A percentile compares a stretch with the other conserved stretches of the same genome.
phyloP scores from a whole-genome alignment of 2,888 invertebrate species.

The Rotaria socialis region DNA sequence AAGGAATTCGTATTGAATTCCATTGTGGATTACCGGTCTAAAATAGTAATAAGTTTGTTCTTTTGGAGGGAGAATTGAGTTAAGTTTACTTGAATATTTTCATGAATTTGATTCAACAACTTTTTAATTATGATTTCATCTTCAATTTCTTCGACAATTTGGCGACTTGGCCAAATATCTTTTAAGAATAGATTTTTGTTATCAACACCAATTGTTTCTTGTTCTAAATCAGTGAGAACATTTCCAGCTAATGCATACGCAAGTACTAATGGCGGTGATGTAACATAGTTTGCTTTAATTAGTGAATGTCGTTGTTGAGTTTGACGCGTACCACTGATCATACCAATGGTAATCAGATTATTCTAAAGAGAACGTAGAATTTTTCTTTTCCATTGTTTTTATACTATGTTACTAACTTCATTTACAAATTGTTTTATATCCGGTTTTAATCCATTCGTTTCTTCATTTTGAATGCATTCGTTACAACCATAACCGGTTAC shows the following conservation, averaged over 20 bases:
- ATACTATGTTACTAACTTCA: constrained; percentile 9
- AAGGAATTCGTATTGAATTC: constrained; percentile 75
- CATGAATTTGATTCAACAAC: constrained; percentile 90
- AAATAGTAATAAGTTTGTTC: not conserved
- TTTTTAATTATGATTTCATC: constrained; percentile 82
- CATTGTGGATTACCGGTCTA: constrained; percentile 78
- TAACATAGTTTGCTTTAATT: constrained; percentile 91
- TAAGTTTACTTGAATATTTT: constrained; percentile 65
- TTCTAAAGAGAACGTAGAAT: constrained; percentile 65
- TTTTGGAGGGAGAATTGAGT: not conserved
- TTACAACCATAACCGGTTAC: constrained; percentile 98
- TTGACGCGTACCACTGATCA: constrained; percentile 85
- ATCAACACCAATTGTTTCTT: constrained; percentile 74
- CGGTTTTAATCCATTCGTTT: constrained; percentile 73
- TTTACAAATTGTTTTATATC: not conserved
- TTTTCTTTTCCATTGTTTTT: not conserved
- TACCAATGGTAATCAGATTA: constrained; percentile 87
- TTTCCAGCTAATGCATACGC: constrained; percentile 94
- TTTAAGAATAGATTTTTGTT: constrained; percentile 76
- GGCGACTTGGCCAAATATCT: constrained; percentile 90
- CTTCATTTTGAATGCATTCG: constrained; percentile 97
- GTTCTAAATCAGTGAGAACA: constrained; percentile 88
- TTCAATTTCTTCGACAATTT: constrained; percentile 83
- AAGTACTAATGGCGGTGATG: constrained; percentile 90
- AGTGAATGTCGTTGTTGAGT: constrained; percentile 96